A percentile compares a stretch with the other conserved stretches of the same genome.
phyloP scores from a whole-genome alignment of 2,888 invertebrate genomes.

The Therioaphis trifolii region DNA sequence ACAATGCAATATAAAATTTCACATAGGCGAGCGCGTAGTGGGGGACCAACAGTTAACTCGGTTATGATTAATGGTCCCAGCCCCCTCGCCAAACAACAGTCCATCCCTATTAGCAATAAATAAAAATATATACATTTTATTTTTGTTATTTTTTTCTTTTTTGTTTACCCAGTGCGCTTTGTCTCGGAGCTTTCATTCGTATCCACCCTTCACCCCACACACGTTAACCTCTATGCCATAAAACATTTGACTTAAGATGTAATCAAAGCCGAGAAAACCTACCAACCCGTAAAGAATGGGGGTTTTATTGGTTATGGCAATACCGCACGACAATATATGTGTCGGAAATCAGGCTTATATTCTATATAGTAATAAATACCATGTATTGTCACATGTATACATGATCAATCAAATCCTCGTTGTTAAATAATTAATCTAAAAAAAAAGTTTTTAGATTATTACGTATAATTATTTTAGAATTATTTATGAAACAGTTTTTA shows the following conservation, averaged over 20 bases:
- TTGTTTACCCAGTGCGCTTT: constrained; percentile 53
- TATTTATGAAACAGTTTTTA: too few species aligned
- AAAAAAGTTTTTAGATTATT: too few species aligned
- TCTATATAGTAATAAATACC: not conserved
- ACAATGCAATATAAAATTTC: constrained; percentile 60
- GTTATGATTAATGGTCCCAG: constrained; percentile 59
- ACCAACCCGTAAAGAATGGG: constrained; percentile 45
- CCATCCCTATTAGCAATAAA: constrained; percentile 63
- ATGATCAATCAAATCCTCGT: not conserved
- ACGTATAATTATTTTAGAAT: too few species aligned
- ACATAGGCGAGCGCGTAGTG: constrained; percentile 36
- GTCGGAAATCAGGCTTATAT: not conserved
- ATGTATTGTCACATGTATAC: not conserved
- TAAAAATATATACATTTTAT: constrained; percentile 55
- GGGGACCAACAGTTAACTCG: constrained; percentile 46
- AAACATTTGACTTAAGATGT: constrained; percentile 55
- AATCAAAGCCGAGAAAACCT: constrained; percentile 54
- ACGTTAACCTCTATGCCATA: constrained; percentile 50
- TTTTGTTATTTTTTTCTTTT: constrained; percentile 40
- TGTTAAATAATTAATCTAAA: too few species aligned
- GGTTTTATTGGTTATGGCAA: constrained; percentile 42
- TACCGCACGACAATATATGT: not conserved
- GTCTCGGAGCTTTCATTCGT: constrained; percentile 60
- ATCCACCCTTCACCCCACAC: constrained; percentile 56
- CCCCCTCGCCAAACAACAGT: constrained; percentile 55